Percentiles rank a stretch among this genome's conserved stretches.
These are phyloP conservation scores for Syngnathus typhle DNA, from an alignment of 2,113 vertebrate genomes.

Conservation along the genomic window DNA sequence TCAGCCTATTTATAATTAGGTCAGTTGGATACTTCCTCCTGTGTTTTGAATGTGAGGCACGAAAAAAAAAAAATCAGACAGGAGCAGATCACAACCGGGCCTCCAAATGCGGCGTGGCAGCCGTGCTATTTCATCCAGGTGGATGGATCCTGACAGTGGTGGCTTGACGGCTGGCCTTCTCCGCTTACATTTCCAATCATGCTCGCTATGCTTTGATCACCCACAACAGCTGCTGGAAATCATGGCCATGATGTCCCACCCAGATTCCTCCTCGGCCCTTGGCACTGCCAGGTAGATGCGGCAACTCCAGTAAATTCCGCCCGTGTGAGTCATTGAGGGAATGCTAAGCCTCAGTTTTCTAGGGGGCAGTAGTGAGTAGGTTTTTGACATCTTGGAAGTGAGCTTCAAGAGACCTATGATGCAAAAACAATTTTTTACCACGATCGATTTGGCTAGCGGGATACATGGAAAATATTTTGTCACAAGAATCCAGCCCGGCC, in stretches of 20 bases:
- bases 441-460: not conserved
- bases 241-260: slow-evolving; percentile 29
- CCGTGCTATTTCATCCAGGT: slow-evolving; percentile 25
- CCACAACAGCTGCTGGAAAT: slow-evolving; percentile 33
- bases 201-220: slow-evolving; percentile 54
- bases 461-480: slow-evolving; percentile 2
- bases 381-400: not conserved
- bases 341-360: slow-evolving; percentile 2
- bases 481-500: not conserved
- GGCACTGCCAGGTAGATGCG: slow-evolving; percentile 38
- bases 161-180: slow-evolving; percentile 31
- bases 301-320: not conserved
- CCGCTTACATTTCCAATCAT: slow-evolving; percentile 43
- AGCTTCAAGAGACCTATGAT: not conserved
- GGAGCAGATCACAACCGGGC: not conserved
- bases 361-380: too few relatives aligned
- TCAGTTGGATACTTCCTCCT: slow-evolving; percentile 24
- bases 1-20: slow-evolving; percentile 15
- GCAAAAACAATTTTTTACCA: not conserved
- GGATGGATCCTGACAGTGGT: slow-evolving; percentile 26
- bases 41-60: slow-evolving; percentile 14
- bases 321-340: slow-evolving; percentile 28
- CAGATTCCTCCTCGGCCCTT: slow-evolving; percentile 9
- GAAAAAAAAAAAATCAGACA: not conserved
- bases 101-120: slow-evolving; percentile 3